Base-by-base conservation (phyloP, 2,888 invertebrate genomes). In the Cataglyphis livida region DNA sequence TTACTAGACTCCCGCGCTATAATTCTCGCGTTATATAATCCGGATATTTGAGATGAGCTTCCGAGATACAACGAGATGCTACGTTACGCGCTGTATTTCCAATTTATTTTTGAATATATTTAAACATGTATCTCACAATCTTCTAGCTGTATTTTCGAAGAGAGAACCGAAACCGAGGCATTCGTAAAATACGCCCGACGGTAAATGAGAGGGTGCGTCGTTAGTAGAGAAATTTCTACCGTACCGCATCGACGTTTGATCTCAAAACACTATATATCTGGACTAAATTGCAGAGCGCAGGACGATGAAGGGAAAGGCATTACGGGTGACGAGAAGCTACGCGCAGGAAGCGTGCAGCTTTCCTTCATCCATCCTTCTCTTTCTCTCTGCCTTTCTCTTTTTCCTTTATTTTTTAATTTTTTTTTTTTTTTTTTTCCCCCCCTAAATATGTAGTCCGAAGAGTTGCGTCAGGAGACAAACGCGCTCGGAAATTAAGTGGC, bases 401-500 rank as follows among this genome's bases (percentile, higher is more conserved):
- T 7, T 57, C 21, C 28, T 35, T 9, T 28, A 28, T 2, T 28
- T 28, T 28, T 28, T 25, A 25, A 25, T 25, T 28, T 28, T 28
- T 1, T n/a, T 9, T 28, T 28, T n/a, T 21, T 6, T 21, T 10
- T 10, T 21, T 1, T n/a, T n/a, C 10, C 68, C 44, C n/a, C 57
- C 15, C 32, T 59, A 44, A 54, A 70, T 70, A 51, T 7, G 51
- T 51, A 78, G 70, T 59, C 35, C 25, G 44, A 70, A 25, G 44
- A 35, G 79, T 78, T 78, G 83, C 59, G 57, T 59, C 59, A 70
- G 70, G 25, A 51, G 51, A 48, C 44, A 4, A 4, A 70, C 38
- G 68, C 68, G 57, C 35, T 81, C 62, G 70, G 74, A 82, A 82
- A 86, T 86, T 82, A 88, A 88, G 84, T 84, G 88, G 87, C 88